Evolutionary conservation across 2,888 invertebrate species (phyloP), one percentile per base, ranked within the genome.

Genomic region (Nemotelus pantherinus): DNA sequence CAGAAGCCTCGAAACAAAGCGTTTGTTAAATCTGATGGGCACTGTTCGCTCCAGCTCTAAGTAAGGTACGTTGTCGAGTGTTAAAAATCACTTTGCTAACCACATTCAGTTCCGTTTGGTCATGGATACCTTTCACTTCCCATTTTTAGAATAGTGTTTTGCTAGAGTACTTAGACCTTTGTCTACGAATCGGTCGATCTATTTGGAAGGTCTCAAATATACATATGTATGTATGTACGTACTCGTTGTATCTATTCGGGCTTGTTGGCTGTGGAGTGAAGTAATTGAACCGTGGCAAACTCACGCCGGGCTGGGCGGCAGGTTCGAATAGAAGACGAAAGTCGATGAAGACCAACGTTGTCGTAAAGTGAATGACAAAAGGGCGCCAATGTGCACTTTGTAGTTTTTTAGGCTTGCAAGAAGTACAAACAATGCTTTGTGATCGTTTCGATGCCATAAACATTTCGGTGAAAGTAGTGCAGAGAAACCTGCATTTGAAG

Each of bases 111-210:
- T 5, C n/a, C 58, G n/a, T n/a, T 58, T 9, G 58, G 5, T 4
- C 9, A 41, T 7, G 43, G 63, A 68, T 68, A 50, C 68, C 68
- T 68, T 68, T 68, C 68, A 68, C 68, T 68, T 68, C 68, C 50
- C 68, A 68, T 68, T 68, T 25, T 68, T 2, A 53, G 39, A n/a
- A 53, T 25, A 2, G 3, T 50, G 53, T 9, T 68, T 50, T 68
- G n/a, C 5, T 7, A 7, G 10, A 48, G 48, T 39, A 44, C 68
- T 65, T 50, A 48, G 68, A 68, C 68, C 68, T 68, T 68, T 68
- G 68, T 68, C 53, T 68, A 68, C 68, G 53, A 68, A 50, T 48
- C 53, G 68, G 9, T n/a, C 9, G 25, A 58, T 58, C 9, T 10
- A 58, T 25, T 25, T 58, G 58, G 25, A 58, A 58, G 58, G 58